Base-by-base conservation (phyloP, 1,140 invertebrate genomes). In the Bombus sibiricus region DNA sequence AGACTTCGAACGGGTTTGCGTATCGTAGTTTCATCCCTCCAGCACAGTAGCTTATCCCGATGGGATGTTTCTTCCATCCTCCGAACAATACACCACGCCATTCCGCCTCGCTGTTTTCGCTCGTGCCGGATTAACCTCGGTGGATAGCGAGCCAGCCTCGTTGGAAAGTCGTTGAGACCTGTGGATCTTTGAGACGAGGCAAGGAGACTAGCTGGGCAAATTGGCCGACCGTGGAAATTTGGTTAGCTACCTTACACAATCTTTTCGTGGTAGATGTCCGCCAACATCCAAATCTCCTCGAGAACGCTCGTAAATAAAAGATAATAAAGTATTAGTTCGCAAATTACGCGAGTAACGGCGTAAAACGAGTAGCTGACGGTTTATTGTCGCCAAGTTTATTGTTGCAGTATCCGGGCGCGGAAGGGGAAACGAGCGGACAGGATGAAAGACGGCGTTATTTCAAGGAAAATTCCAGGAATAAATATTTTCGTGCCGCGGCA, bases 391-490 rank as follows among this genome's bases (percentile, higher is more conserved):
- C n/a, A 72, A 81, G 82, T 89, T 89, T 88, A 88, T 89, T 53
- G 78, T 57, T 68, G 66, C 43, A 66, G 47, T 85, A 53, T 47
- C 41, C 41, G 71, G 15, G 2, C 41, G 8, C 32, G 83, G 64
- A 32, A 66, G 47, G 41, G 64, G 62, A 82, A 28, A 28, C 68
- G 71, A 77, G 59, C 71, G 12, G 34, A 53, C 66, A 32, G 64
- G 64, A 71, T 81, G 28, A 83, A 89, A 84, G 80, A 85, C 71
- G 68, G 69, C 68, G 88, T 90, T 89, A 85, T 90, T 85, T 80
- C 77, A 64, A 68, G 15, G 89, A 77, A 90, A 92, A 93, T 92
- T 92, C 92, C 78, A 85, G 85, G 86, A 89, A 92, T 92, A 93
- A 93, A 93, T 91, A 93, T 92, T 92, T 91, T 87, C 77, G 88